Evolutionary conservation across 2,888 invertebrate genomes (phyloP), one percentile per base, ranked within the genome.

Genomic region (Blera fallax): DNA sequence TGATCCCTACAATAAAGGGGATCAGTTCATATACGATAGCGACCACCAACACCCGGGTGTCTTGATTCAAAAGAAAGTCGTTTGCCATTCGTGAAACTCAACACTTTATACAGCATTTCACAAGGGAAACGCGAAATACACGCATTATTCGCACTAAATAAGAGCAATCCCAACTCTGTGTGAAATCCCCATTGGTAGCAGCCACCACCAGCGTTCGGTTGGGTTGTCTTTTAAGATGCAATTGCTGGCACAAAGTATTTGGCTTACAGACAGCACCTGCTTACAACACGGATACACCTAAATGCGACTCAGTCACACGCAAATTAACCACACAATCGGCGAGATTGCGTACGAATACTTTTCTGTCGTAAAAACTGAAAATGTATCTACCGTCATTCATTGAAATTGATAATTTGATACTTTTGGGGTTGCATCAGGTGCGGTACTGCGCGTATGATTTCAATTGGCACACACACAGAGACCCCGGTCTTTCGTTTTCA

Each of bases 361-460:
- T 73, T 72, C 34, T 74, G 67, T 84, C 64, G 79, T 50, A 76
- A 64, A 74, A 69, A 48, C 48, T 78, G 83, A 52, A 79, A 79
- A 74, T 64, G 50, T 70, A 84, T 84, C 74, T 76, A n/a, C 27
- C 54, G 16, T 18, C 34, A 21, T 69, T 79, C 79, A 73, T 60
- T 84, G 64, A 65, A 80, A 84, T 76, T 74, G 56, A 79, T 70
- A 69, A 84, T 84, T 74, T 79, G 84, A 84, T 84, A 84, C 65
- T 70, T 64, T 76, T 11, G 24, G 21, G 43, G 70, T 84, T 79
- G 70, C 79, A 84, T 79, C 69, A 80, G 48, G 60, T 56, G 32
- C 54, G 8, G 5, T 52, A 64, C 64, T 24, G 50, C 29, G 29
- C 52, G 34, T 64, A n/a, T 18, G 16, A n/a, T 24, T 45, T 37